phyloP scores from a whole-genome alignment of 2,113 vertebrate genomes.

The Lamprologus speciosus region DNA sequence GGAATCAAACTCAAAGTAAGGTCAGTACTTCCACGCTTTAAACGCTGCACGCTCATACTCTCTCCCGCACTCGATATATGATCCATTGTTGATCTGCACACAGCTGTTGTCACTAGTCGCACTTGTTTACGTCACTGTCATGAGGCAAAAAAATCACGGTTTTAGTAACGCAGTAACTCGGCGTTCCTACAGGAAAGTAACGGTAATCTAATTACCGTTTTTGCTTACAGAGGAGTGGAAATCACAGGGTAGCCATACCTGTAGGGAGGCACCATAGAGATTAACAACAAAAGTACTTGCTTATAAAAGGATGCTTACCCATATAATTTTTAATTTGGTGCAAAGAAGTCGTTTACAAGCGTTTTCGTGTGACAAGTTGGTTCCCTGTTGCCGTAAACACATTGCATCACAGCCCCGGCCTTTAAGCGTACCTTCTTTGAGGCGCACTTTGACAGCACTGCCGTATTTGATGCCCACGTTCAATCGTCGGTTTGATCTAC shows the following conservation, averaged over 20 bases:
- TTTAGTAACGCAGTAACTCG: no score
- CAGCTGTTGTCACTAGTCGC: no score
- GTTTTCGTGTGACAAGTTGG: not conserved
- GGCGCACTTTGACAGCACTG: not conserved
- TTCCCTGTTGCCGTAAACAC: not conserved
- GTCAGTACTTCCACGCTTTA: no score
- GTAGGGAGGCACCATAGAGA: not conserved
- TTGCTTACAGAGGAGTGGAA: not conserved
- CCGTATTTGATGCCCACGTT: not conserved
- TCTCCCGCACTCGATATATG: no score
- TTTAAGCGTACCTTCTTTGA: not conserved
- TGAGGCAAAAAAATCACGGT: no score
- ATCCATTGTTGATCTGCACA: no score
- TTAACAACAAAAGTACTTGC: not conserved
- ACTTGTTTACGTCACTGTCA: fast-evolving
- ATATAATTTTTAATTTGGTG: not conserved
- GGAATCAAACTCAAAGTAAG: no score
- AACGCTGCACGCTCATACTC: no score
- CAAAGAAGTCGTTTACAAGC: not conserved
- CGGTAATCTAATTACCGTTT: no score
- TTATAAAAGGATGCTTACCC: not conserved
- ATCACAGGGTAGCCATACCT: not conserved
- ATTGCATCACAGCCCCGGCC: not conserved
- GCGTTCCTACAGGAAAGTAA: no score
- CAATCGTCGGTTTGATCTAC: not conserved